phyloP scores from a whole-genome alignment of 2,888 invertebrate species.

The Epirrhoe alternata region DNA sequence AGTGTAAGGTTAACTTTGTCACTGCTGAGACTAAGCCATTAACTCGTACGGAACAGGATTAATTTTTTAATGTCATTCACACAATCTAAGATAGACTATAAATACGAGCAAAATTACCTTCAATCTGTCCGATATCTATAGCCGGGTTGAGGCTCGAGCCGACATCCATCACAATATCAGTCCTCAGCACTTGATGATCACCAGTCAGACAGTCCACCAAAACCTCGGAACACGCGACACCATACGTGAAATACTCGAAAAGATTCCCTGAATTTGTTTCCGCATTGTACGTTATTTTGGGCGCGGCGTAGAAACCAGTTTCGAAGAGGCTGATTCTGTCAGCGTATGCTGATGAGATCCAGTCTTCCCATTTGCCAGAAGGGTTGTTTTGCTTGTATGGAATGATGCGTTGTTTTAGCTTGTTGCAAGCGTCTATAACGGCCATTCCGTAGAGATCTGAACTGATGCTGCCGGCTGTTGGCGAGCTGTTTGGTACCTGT shows the following conservation, averaged over 20 bases:
- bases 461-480: conserved; percentile 91
- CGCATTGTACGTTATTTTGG: conserved; percentile 87
- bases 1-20: no score
- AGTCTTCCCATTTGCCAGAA: conserved; percentile 90
- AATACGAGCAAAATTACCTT: conserved; percentile 60
- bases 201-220: conserved; percentile 95
- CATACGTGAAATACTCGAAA: conserved; percentile 92
- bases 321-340: conserved; percentile 89
- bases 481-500: conserved; percentile 89
- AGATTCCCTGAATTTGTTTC: conserved; percentile 87
- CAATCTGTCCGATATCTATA: conserved; percentile 95
- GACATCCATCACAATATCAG: conserved; percentile 96
- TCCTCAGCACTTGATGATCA: conserved; percentile 91
- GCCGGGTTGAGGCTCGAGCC: conserved; percentile 95
- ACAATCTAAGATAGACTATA: background rate
- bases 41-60: no score
- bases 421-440: conserved; percentile 89
- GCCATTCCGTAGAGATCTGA: conserved; percentile 94
- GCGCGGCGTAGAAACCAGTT: conserved; percentile 90
- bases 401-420: conserved; percentile 87
- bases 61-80: no score
- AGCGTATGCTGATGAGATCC: conserved; percentile 89
- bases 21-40: no score
- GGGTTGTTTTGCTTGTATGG: conserved; percentile 89
- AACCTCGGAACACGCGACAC: conserved; percentile 93